Base-by-base conservation (phyloP, 2,888 invertebrate species). In the Amblyjoppa fuscipennis region DNA sequence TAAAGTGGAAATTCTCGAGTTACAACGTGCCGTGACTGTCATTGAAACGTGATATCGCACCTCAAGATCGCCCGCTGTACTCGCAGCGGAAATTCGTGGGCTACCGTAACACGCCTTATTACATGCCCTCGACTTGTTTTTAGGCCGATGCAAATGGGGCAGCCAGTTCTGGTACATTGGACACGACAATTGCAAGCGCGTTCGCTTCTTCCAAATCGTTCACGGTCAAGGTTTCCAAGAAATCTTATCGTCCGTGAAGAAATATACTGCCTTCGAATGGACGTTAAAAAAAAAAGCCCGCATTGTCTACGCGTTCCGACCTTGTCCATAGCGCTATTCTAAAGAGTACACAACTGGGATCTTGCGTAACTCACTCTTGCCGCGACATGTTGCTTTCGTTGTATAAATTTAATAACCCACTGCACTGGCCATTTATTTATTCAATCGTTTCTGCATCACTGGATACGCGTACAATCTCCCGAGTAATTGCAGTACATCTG, bases 311-410 rank as follows among this genome's bases (percentile, higher is more conserved):
- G 56, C 25, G 16, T n/a, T 77, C 41, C 38, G 53, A 73, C 81
- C 84, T 84, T 77, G 81, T 13, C 1, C 38, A 41, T 70, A 64
- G 51, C 64, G 61, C 70, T 64, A 70, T 64, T 45, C 38, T 64
- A 38, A 51, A 70, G 70, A 25, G 49, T 20, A 11, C 61, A 61
- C 38, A 76, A 81, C 69, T 20, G 38, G 20, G 20, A 68, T 25
- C 53, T 74, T 81, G 75, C 75, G 69, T 69, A 75, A 81, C 61
- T 45, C 49, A n/a, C 49, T 31, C 3, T n/a, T 25, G 25, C 41
- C 56, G 16, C 20, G 49, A 51, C 34, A 66, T 64, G 64, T 64
- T 34, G 16, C 64, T 34, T 64, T 51, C 51, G 25, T 66, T 20
- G 66, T 76, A 34, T 51, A 41, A 20, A 38, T 38, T 34, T 31